Percentiles rank a stretch among this genome's conserved stretches.
Conservation (phyloP, 2,113 vertebrate genomes). For the Tupaia chinensis region DNA sequence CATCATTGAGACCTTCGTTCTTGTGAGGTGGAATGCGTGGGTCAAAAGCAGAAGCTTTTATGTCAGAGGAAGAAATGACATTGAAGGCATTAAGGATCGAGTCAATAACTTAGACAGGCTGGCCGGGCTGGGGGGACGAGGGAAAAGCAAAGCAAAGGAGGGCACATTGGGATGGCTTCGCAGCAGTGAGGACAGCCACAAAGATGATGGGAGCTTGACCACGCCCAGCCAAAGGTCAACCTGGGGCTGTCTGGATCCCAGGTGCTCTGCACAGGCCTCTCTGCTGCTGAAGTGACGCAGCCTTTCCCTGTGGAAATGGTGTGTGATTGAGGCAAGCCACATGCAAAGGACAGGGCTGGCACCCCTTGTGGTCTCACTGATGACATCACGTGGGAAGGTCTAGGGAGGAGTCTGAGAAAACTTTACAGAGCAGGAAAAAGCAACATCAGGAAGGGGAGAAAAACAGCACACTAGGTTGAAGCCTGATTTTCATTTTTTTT, state of each 20-base stretch:
- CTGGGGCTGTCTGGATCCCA: not conserved
- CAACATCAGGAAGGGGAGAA: not conserved
- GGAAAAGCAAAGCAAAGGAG: not conserved
- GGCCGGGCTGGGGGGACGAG: rapidly evolving
- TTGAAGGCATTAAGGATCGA: not conserved
- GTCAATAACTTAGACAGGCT: not conserved
- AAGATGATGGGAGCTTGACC: not conserved
- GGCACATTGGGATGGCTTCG: not conserved
- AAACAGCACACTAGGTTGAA: not conserved
- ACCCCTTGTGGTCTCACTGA: not conserved
- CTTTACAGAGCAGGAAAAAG: not conserved
- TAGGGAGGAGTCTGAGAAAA: not conserved
- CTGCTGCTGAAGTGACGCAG: not conserved
- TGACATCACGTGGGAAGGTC: not conserved
- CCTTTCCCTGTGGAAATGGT: not conserved
- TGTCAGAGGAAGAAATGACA: not conserved
- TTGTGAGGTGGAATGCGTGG: not conserved
- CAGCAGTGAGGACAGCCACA: not conserved
- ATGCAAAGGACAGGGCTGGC: not conserved
- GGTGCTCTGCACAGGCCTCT: not conserved
- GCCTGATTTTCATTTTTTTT: not conserved
- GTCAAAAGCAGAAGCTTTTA: not conserved
- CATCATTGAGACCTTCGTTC: not conserved
- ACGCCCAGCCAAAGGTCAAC: not conserved
- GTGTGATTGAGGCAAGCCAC: not conserved